Evolutionary conservation across 2,797 vertebrate species (phyloP).

Genomic region (Sylvia borin): DNA sequence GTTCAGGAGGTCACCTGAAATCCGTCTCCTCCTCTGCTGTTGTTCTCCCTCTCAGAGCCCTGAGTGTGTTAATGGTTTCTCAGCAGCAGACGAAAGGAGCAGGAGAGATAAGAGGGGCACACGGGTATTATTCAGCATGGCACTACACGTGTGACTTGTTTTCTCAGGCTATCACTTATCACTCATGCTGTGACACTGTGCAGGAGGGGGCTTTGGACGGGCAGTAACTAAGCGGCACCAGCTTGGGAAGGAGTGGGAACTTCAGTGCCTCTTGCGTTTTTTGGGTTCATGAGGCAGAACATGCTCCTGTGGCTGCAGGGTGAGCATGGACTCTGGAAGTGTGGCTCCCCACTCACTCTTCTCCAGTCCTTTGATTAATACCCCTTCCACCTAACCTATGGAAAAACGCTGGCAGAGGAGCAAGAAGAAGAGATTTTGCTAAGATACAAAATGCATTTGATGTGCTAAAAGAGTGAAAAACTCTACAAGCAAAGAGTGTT

Average conservation of each 20-base stretch:
- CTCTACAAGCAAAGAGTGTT: conserved; percentile 27
- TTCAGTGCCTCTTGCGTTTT: not conserved
- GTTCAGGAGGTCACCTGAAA: conserved; percentile 13
- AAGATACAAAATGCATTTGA: not conserved
- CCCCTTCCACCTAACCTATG: not conserved
- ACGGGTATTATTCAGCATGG: not conserved
- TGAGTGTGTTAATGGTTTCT: conserved; percentile 26
- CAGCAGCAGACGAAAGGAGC: not conserved
- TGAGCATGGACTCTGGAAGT: not conserved
- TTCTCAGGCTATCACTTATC: conserved; percentile 32
- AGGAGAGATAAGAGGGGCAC: not conserved
- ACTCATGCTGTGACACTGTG: not conserved
- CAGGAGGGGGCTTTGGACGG: conserved; percentile 1
- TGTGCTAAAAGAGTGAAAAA: conserved; percentile 57
- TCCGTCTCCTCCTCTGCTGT: not conserved
- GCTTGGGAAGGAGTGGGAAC: not conserved
- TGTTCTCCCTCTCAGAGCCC: not conserved
- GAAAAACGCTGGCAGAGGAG: not conserved
- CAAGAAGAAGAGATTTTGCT: conserved; percentile 4
- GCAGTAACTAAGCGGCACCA: not conserved
- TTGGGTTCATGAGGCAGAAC: not conserved
- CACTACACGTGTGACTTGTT: conserved; percentile 23
- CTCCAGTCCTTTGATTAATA: not conserved
- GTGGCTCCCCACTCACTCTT: not conserved
- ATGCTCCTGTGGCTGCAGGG: not conserved